phyloP scores from a whole-genome alignment of 2,113 vertebrate genomes.

The Calidris pygmaea region DNA sequence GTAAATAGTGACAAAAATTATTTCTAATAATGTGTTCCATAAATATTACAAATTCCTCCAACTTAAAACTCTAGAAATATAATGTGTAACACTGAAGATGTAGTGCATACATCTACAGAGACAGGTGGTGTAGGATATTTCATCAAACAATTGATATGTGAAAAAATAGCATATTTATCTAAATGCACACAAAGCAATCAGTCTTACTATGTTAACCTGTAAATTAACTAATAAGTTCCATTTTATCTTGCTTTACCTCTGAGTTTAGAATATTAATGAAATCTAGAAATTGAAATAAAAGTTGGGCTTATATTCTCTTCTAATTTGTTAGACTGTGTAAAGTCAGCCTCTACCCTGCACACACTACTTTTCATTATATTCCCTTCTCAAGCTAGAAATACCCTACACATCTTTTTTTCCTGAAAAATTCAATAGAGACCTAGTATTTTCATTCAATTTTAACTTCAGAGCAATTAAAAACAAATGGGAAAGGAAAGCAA shows the following conservation, averaged over 20 bases:
- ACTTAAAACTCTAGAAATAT: background rate
- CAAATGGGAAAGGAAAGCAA: background rate
- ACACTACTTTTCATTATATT: background rate
- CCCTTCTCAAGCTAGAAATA: background rate
- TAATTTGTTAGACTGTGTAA: background rate
- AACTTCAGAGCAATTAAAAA: background rate
- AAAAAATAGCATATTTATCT: background rate
- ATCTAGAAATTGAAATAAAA: background rate
- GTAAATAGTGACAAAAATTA: background rate
- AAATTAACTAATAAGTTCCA: background rate
- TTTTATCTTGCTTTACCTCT: background rate
- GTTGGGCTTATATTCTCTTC: background rate
- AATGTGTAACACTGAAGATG: background rate
- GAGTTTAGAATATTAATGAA: background rate
- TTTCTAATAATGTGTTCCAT: background rate
- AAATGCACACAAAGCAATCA: background rate
- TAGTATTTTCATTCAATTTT: background rate
- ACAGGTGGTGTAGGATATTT: background rate
- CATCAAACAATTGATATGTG: background rate
- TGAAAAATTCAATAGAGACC: rapidly evolving
- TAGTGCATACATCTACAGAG: background rate
- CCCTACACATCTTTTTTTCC: background rate
- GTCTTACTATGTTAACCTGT: background rate
- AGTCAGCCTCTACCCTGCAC: background rate
- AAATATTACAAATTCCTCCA: background rate